Percentiles rank a stretch among this genome's conserved stretches.
phyloP scores from a whole-genome alignment of 2,797 vertebrate species.

The Pseudochirops corinnae region DNA sequence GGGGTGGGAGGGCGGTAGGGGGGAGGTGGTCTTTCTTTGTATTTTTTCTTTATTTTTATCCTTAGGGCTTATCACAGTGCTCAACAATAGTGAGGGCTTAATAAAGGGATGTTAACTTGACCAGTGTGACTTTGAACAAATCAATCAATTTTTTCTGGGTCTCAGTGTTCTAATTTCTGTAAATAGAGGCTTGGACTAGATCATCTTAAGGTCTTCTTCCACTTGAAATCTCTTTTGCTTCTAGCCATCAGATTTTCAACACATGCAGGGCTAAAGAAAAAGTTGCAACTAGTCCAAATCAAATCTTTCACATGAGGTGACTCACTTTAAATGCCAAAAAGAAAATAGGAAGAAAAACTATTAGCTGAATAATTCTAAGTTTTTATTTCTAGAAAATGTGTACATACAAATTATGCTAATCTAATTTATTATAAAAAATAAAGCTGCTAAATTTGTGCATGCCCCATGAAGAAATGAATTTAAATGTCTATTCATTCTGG shows the following conservation, averaged over 20 bases:
- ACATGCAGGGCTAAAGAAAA: not conserved
- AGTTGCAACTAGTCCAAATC: not conserved
- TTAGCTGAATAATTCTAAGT: not conserved
- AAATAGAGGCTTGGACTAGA: not conserved
- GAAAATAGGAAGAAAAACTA: not conserved
- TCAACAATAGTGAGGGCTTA: not conserved
- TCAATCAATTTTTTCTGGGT: not conserved
- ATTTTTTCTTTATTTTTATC: not conserved
- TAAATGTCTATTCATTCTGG: not conserved
- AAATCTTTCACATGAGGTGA: not conserved
- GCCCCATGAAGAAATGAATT: not conserved
- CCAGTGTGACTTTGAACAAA: not conserved
- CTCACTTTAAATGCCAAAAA: conserved; percentile 15
- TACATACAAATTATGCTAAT: not conserved
- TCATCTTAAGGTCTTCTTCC: not conserved
- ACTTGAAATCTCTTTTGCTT: not conserved
- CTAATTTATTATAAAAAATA: not conserved
- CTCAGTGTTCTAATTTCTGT: not conserved
- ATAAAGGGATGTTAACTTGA: not conserved
- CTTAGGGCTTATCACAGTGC: not conserved
- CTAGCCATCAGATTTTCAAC: not conserved
- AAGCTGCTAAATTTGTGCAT: not conserved
- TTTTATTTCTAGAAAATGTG: not conserved
- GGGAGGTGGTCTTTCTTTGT: not conserved
- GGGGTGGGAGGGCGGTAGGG: no score